Evolutionary conservation across 2,888 invertebrate genomes (phyloP).

Genomic region (Watsonalla binaria): DNA sequence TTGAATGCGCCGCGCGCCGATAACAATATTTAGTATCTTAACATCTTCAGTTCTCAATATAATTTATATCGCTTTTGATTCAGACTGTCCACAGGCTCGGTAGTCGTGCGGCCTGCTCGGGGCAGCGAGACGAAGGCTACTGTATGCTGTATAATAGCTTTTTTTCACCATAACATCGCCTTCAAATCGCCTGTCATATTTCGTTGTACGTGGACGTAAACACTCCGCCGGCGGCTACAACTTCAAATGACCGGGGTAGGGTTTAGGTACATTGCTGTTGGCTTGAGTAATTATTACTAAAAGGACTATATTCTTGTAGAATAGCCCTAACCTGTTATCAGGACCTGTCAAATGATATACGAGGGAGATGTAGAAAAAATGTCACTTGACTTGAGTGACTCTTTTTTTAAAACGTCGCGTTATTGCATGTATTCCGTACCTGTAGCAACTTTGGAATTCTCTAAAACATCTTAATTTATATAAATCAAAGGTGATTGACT

Average conservation of each 20-base stretch:
- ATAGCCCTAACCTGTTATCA: neutral
- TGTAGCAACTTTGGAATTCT: no score
- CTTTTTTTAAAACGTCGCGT: no score
- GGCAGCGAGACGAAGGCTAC: conserved; percentile 52
- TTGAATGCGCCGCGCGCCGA: neutral
- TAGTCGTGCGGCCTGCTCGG: conserved; percentile 34
- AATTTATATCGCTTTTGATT: conserved; percentile 24
- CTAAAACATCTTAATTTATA: no score
- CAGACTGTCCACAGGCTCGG: conserved; percentile 31
- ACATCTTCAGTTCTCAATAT: neutral
- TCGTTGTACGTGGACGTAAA: conserved; percentile 33
- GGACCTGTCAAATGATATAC: no score
- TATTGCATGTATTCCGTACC: no score
- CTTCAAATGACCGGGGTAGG: neutral
- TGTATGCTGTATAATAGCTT: conserved; percentile 64
- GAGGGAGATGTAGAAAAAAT: no score
- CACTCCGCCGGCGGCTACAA: conserved; percentile 24
- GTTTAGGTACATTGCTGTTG: neutral
- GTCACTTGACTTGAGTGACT: no score
- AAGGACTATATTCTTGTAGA: neutral
- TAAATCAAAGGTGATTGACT: no score
- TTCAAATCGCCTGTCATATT: conserved; percentile 56
- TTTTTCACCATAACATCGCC: conserved; percentile 47
- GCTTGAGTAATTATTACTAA: neutral
- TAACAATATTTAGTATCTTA: neutral